Evolutionary conservation across 2,888 invertebrate genomes (phyloP), one percentile per base, ranked within the genome.

Genomic region (Cistogaster globosa): DNA sequence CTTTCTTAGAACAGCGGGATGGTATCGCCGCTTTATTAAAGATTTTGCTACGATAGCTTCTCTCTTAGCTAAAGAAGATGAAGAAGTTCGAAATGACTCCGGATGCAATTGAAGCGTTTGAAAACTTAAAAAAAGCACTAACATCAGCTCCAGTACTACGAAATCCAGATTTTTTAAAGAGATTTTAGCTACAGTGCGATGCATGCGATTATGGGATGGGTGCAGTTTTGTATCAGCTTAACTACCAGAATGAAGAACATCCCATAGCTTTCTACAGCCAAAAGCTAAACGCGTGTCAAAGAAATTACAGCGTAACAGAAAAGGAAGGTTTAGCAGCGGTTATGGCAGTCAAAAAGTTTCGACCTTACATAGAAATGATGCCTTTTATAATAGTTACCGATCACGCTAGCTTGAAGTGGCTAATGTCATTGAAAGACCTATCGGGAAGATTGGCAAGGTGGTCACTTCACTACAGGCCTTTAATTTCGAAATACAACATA

Each of bases 1-100:
- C 12, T 86, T 88, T 16, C 18, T 87, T 0, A 86, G 87, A 0
- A 83, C 87, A 48, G 85, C 87, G 1, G 87, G 87, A 0, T 88
- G 87, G 87, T 87, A 87, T 36, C 32, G 86, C 0, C 53, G 87
- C 0, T 87, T 88, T 48, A 84, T 87, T 9, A 57, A 55, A 11
- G 36, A 67, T 16, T 63, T 63, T 3, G 63, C 63, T 0, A 16
- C 45, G 1, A 11, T 79, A 32, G 72, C 85, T 0, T 16, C 75
- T 65, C 86, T 22, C 0, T 51, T 87, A 0, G 0, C 26, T 82
- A 4, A 82, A 75, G 62, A 76, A 76, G 18, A 8, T 26, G 2
- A 60, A 32, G 7, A 82, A 82, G 38, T 80, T 74, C 74, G 2
- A 22, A 0, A 57, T 74, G 58, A 60, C 67, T 0, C 14, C 58